These are phyloP conservation scores for Phrynosoma platyrhinos DNA, from an alignment of 2,113 vertebrate genomes.

Conservation along the genomic window DNA sequence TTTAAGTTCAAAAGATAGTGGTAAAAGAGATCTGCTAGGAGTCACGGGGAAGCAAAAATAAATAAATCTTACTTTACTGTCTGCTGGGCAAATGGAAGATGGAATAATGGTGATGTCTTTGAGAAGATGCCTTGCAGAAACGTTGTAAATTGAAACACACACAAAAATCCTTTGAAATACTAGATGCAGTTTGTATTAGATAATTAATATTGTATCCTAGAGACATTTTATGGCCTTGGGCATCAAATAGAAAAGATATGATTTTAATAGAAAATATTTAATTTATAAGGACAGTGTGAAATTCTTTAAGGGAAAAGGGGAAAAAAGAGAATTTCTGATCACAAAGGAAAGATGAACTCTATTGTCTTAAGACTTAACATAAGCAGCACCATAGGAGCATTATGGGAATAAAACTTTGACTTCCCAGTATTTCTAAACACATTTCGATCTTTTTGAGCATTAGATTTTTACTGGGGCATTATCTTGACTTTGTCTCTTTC, in stretches of 20 bases:
- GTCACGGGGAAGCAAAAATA: background rate
- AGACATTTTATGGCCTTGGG: slow-evolving; percentile 6
- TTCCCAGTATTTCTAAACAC: slow-evolving; percentile 8
- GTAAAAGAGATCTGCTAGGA: background rate
- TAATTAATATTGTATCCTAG: slow-evolving; percentile 51
- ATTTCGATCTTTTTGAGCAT: slow-evolving; percentile 9
- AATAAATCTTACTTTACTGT: slow-evolving; percentile 21
- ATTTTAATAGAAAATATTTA: slow-evolving; percentile 37
- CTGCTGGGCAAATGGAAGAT: slow-evolving; percentile 39
- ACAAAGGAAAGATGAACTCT: slow-evolving; percentile 44
- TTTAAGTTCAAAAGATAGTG: slow-evolving; percentile 17
- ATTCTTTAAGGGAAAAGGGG: slow-evolving; percentile 10
- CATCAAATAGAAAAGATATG: slow-evolving; percentile 3
- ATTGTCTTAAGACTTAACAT: slow-evolving; percentile 33
- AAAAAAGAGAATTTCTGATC: slow-evolving; percentile 40
- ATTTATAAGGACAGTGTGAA: slow-evolving; percentile 40
- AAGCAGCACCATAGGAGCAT: slow-evolving; percentile 21
- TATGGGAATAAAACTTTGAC: slow-evolving; percentile 19
- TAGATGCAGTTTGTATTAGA: slow-evolving; percentile 24
- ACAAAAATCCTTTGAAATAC: slow-evolving; percentile 46
- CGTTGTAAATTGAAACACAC: slow-evolving; percentile 45
- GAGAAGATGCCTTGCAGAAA: slow-evolving; percentile 43
- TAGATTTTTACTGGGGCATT: background rate
- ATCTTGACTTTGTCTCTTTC: background rate
- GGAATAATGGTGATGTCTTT: slow-evolving; percentile 41